phyloP scores from a whole-genome alignment of 2,113 vertebrate species.

The Rana temporaria region DNA sequence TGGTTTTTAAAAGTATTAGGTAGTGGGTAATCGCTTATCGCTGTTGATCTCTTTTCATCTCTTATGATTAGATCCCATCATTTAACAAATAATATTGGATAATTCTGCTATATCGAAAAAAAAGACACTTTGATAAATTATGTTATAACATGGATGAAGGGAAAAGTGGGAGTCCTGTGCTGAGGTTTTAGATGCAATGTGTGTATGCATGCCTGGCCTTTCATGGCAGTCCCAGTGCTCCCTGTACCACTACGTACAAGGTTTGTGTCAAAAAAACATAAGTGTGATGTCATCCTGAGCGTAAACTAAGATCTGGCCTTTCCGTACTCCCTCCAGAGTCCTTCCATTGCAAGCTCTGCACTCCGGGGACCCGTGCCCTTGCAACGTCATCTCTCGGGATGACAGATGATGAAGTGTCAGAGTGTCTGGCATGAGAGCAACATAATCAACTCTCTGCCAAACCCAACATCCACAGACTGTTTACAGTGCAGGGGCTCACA shows the following conservation, averaged over 20 bases:
- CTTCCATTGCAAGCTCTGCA: slow-evolving; percentile 2
- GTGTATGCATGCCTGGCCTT: slow-evolving; percentile 31
- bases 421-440: slow-evolving; percentile 44
- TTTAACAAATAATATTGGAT: not conserved
- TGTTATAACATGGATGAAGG: not conserved
- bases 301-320: slow-evolving; percentile 42
- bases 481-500: slow-evolving; percentile 49
- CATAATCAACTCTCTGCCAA: slow-evolving; percentile 52
- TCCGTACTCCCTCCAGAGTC: not conserved
- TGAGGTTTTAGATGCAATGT: not conserved
- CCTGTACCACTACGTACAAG: not conserved
- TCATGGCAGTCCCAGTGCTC: not conserved
- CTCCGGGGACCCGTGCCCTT: slow-evolving; percentile 28
- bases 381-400: slow-evolving; percentile 41
- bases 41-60: too few relatives aligned
- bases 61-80: not conserved
- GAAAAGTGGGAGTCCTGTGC: not conserved
- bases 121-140: slow-evolving; percentile 46
- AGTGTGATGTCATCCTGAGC: slow-evolving; percentile 50
- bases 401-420: slow-evolving; percentile 54
- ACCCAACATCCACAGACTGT: slow-evolving; percentile 44
- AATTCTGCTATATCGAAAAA: not conserved
- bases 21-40: too few relatives aligned
- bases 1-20: too few relatives aligned
- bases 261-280: slow-evolving; percentile 43